Base-by-base conservation (phyloP, 2,113 vertebrate genomes). In the Syrmaticus mikado region DNA sequence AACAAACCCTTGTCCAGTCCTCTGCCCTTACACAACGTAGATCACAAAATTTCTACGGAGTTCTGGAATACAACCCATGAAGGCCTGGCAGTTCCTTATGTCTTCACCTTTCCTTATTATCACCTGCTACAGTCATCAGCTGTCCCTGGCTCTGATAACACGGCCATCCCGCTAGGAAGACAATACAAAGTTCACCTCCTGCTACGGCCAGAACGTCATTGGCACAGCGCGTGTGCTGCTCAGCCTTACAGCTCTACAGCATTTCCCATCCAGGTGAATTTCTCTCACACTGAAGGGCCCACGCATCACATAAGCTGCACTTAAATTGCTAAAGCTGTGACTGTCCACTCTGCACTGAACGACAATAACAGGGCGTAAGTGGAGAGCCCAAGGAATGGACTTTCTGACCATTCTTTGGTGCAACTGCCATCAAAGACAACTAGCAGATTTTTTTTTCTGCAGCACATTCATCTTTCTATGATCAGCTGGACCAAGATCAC, bases 291-390 rank as follows among this genome's bases (percentile, higher is more conserved):
- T 1, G 27, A 34, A 53, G 70, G 40, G 28, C 8, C 41, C 21
- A 1, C 0, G 8, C 4, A 24, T 16, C 55, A n/a, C 18, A 32
- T 7, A n/a, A n/a, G 30, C 32, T 58, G 18, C 32, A n/a, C 18
- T 58, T 58, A 58, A 58, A 58, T 21, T 19, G 20, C 55, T 20
- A 20, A 58, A 32, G 28, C 43, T 40, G 4, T 1, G 0, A 22
- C 41, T 0, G 6, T 4, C 62, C 10, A 1, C 46, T 34, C 43
- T 10, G 3, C 62, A 11, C 8, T 43, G 25, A 11, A 40, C 15
- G 0, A 7, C 36, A 50, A 14, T 5, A 27, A 30, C 0, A 8
- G 13, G 32, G 34, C 12, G 1, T 2, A 19, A 25, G 4, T 14
- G 55, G 3, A 10, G 78, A 60, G 10, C 1, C 28, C 5, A 3